Base-by-base conservation (phyloP, 2,888 invertebrate genomes). In the Aspidiotus rigidus region DNA sequence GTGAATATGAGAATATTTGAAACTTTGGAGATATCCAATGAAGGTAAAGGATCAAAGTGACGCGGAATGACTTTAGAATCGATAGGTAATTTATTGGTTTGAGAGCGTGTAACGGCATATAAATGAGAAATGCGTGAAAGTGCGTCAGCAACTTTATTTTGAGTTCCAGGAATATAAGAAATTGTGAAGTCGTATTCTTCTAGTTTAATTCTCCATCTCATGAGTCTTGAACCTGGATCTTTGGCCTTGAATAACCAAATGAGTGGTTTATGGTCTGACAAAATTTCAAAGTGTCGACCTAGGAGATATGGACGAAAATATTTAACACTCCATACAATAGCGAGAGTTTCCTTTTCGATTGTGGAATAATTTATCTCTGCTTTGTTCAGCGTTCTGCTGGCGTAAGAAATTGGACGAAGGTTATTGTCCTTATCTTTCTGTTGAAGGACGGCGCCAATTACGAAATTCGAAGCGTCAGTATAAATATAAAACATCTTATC, bases 341-440 rank as follows among this genome's bases (percentile, higher is more conserved):
- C 76, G 42, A 76, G 61, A 7, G 75, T 70, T 73, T 76, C 76
- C 69, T 73, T 74, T 73, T 77, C 75, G 9, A 69, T 75, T 13
- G 74, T 74, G 1, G 70, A 70, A 67, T 75, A 76, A 60, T 74
- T 75, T 53, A 54, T 69, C 73, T 77, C 75, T 1, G 75, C 71
- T 66, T 71, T 71, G 70, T 75, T 75, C 41, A 76, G 64, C 9
- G 74, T 74, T 55, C 75, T 64, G 13, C 74, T 74, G 7, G 75
- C 74, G 69, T 75, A 77, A 8, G 75, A 75, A 11, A 77, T 73
- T 11, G 76, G 76, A 64, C 72, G 71, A 40, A 75, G 74, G 15
- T 74, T 70, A 0, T 73, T 73, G 67, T 77, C 76, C 16, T 39
- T 11, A 28, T 28, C 28, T 60, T 16, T 10, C 60, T 72, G 72